Evolutionary conservation across 2,888 invertebrate species (phyloP), one percentile per base, ranked within the genome.

Genomic region (Corbicula japonica): DNA sequence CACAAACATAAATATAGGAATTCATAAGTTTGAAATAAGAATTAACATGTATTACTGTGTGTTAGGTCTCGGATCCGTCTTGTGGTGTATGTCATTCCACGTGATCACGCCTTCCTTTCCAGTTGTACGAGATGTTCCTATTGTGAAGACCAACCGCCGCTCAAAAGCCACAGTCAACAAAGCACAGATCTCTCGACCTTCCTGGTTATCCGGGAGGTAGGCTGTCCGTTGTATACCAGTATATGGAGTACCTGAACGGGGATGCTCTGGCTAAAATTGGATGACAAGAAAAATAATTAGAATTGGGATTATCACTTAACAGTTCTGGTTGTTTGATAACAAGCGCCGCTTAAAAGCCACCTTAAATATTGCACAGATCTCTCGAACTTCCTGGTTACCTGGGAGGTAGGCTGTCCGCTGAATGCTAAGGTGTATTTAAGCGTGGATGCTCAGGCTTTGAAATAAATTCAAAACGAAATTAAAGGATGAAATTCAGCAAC

Each of bases 91-190:
- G n/a, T n/a, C n/a, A n/a, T n/a, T n/a, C n/a, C n/a, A n/a, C n/a
- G n/a, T n/a, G n/a, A n/a, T n/a, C n/a, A n/a, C n/a, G n/a, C 87
- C 85, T 5, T 89, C 84, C 21, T 76, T 63, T 3, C 91, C 91
- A 41, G 90, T 90, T 23, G 89, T 91, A n/a, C 76, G 58, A 12
- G 91, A 91, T 4, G 54, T 60, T 26, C 91, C 90, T 41, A 91
- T 85, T 6, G 91, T 90, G 68, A 91, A 91, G 6, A 87, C 79
- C 8, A 91, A 72, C 30, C 77, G 73, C 46, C 86, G 63, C 6
- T 88, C 76, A 76, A 89, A 91, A 3, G 91, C 91, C 34, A 80
- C 72, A 30, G 61, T 65, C 38, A 91, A 76, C 50, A 91, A 74
- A 5, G 70, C 61, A 8, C 80, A 65, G 1, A 91, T 80, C 26